These are phyloP conservation scores for Salvelinus fontinalis DNA, from an alignment of 2,113 vertebrate species.

Conservation along the genomic window DNA sequence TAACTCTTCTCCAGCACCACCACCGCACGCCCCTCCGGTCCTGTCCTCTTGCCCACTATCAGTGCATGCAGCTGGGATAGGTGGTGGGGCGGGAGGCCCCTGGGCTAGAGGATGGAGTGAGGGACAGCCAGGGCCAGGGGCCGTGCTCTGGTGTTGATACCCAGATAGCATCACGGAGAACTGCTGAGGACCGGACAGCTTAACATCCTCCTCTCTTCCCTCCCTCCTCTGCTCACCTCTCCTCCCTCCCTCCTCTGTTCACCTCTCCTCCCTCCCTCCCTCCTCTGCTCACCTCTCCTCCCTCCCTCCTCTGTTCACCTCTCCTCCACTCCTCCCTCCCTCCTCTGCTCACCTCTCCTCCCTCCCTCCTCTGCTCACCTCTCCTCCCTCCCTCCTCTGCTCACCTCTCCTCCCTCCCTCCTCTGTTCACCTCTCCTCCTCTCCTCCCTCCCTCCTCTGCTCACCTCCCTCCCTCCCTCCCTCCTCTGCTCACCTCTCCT, in stretches of 20 bases:
- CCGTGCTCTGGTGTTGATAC: conserved; percentile 3
- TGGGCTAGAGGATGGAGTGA: background rate
- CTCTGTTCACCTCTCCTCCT: too few species aligned
- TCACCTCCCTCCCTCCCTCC: too few species aligned
- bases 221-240: background rate
- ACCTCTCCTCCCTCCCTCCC: background rate
- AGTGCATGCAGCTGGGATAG: conserved; percentile 29
- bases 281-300: background rate
- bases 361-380: too few species aligned
- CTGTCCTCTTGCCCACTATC: conserved; percentile 28
- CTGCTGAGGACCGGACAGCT: conserved; percentile 11
- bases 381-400: too few species aligned
- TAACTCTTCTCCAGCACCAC: background rate
- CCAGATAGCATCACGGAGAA: conserved; percentile 24
- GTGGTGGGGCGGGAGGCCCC: conserved; percentile 8
- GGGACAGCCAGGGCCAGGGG: conserved; percentile 13
- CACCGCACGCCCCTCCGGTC: conserved; percentile 8
- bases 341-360: too few species aligned
- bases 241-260: background rate
- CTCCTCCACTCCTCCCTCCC: too few species aligned
- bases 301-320: background rate
- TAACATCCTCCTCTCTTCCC: background rate
- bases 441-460: too few species aligned
- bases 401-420: too few species aligned
- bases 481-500: too few species aligned